phyloP scores from a whole-genome alignment of 2,888 invertebrate species.

The Augochlorella aurata region DNA sequence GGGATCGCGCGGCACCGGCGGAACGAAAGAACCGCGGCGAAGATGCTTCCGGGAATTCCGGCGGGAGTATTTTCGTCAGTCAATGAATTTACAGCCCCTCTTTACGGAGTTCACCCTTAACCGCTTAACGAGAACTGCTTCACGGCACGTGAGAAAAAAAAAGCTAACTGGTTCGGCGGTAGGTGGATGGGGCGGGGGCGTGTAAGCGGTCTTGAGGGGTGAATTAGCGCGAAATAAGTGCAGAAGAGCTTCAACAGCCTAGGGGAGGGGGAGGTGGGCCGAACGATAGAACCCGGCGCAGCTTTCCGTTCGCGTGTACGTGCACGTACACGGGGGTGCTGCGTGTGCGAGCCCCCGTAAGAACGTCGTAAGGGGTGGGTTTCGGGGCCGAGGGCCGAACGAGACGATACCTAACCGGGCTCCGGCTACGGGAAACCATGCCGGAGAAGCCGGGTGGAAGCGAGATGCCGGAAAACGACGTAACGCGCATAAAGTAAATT shows the following conservation, averaged over 20 bases:
- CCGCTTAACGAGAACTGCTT: slow-evolving; percentile 81
- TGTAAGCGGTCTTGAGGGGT: slow-evolving; percentile 79
- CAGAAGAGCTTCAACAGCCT: slow-evolving; percentile 60
- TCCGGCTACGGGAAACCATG: slow-evolving; percentile 27
- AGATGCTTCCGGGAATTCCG: slow-evolving; percentile 71
- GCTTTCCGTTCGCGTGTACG: background rate
- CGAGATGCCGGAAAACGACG: slow-evolving; percentile 72
- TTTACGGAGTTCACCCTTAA: slow-evolving; percentile 73
- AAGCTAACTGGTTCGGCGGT: slow-evolving; percentile 68
- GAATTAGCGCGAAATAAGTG: slow-evolving; percentile 80
- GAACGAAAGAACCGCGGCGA: slow-evolving; percentile 44
- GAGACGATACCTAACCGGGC: slow-evolving; percentile 59
- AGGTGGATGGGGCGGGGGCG: slow-evolving; percentile 50
- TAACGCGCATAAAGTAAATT: slow-evolving; percentile 77
- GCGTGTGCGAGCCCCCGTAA: slow-evolving; percentile 57
- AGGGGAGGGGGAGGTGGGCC: slow-evolving; percentile 33
- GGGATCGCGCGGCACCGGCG: slow-evolving; percentile 13
- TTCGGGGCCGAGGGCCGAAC: slow-evolving; percentile 59
- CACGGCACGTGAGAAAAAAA: slow-evolving; percentile 79
- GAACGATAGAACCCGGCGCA: slow-evolving; percentile 60
- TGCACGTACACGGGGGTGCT: slow-evolving; percentile 12
- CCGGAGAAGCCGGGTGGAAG: slow-evolving; percentile 38
- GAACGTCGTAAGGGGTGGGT: slow-evolving; percentile 58
- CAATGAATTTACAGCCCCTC: slow-evolving; percentile 81
- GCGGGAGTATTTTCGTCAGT: slow-evolving; percentile 79